These are phyloP conservation scores for Candoia aspera DNA, from an alignment of 2,113 vertebrate species.

Conservation along the genomic window DNA sequence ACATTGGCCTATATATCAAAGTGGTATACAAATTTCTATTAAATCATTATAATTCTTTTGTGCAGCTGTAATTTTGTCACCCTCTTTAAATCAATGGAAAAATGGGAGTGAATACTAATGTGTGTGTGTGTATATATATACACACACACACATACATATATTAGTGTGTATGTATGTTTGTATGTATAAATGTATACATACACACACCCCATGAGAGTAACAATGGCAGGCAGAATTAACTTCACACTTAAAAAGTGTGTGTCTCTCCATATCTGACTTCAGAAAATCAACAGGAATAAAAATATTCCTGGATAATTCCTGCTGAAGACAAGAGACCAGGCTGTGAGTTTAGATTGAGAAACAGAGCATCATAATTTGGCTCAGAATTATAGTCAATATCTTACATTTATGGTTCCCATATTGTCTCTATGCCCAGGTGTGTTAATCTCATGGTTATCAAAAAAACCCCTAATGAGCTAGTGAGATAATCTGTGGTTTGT, in stretches of 20 bases:
- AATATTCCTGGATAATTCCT: not conserved
- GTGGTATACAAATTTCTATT: not conserved
- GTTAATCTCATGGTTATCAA: slow-evolving; percentile 31
- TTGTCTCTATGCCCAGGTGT: slow-evolving; percentile 6
- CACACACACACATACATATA: too few species aligned
- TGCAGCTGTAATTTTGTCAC: not conserved
- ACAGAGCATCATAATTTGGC: not conserved
- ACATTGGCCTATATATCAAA: too few species aligned
- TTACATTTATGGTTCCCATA: slow-evolving; percentile 14
- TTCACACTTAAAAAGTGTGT: not conserved
- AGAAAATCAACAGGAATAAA: slow-evolving; percentile 5
- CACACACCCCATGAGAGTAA: not conserved
- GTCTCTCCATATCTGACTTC: not conserved
- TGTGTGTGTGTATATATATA: too few species aligned
- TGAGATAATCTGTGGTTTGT: slow-evolving; percentile 28
- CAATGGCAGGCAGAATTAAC: not conserved
- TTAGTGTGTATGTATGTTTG: too few species aligned
- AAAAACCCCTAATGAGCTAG: slow-evolving; percentile 16
- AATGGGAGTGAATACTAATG: not conserved
- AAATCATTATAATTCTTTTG: not conserved
- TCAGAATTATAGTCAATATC: not conserved
- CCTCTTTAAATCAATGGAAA: not conserved
- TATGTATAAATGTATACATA: too few species aligned
- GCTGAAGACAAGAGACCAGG: not conserved
- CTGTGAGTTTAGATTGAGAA: not conserved